phyloP scores from a whole-genome alignment of 2,113 vertebrate genomes.

The Lichenostomus cassidix region DNA sequence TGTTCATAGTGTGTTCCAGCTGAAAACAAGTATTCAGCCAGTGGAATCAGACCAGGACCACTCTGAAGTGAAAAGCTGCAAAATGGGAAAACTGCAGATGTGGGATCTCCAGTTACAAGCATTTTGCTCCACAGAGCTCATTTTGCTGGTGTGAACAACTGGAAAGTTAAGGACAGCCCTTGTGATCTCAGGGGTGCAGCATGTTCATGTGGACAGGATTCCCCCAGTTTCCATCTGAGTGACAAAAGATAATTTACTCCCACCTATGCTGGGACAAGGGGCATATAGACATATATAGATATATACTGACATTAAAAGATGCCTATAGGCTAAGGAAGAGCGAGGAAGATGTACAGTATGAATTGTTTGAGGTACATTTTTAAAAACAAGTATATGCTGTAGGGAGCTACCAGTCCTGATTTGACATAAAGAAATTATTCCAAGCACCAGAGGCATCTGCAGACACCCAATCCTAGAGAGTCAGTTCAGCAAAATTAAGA shows the following conservation, averaged over 20 bases:
- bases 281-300: neutral
- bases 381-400: neutral
- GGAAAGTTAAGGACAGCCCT: neutral
- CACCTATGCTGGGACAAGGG: neutral
- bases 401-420: neutral
- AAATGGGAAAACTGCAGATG: neutral
- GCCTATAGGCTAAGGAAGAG: neutral
- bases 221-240: neutral
- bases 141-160: neutral
- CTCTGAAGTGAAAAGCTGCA: neutral
- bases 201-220: neutral
- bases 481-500: slow-evolving; percentile 31
- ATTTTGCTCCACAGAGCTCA: neutral
- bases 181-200: neutral
- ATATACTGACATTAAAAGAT: neutral
- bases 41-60: neutral
- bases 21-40: neutral
- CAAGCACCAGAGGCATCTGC: neutral
- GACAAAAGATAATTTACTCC: neutral
- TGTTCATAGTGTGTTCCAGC: neutral
- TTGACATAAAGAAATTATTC: neutral
- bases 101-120: neutral
- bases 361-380: neutral
- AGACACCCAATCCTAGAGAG: neutral
- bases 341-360: neutral